Base-by-base conservation (phyloP, 2,888 invertebrate genomes). In the Ramazzottius varieornatus region DNA sequence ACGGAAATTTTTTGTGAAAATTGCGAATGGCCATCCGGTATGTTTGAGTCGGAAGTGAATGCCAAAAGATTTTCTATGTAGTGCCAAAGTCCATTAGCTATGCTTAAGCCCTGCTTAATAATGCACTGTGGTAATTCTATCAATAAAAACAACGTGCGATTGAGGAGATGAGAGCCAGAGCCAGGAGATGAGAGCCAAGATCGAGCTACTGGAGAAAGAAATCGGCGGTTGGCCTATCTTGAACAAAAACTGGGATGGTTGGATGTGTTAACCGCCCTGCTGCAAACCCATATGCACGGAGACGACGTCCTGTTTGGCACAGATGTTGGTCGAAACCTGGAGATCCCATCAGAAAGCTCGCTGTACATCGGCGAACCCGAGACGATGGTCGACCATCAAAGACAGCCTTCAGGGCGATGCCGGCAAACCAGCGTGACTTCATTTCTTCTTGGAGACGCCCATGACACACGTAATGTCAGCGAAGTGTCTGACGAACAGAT, bases 181-280 rank as follows among this genome's bases (percentile, higher is more conserved):
- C n/a, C n/a, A n/a, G n/a, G n/a, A n/a, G n/a, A n/a, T n/a, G n/a
- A n/a, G n/a, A 54, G 54, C 54, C 54, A 29, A 4, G 8, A 29
- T 29, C 24, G 54, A 29, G 29, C 29, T 54, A 4, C 24, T 54
- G 54, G 29, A 54, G 8, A 29, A 54, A 54, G n/a, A 54, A 29
- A 13, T 54, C n/a, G 54, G 54, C 54, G 54, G 54, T 24, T 54
- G 54, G 54, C 54, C 54, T 24, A 54, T 54, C 54, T 24, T 54
- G 4, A 29, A 16, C 24, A 8, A 8, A 8, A 54, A 54, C 29
- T 54, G 54, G 54, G 24, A 54, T 54, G 54, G 16, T 54, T 54
- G 16, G 54, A 54, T 24, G 4, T 54, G 16, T 54, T 54, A 8
- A 29, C 4, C 54, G 20, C 40, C 40, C 40, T 54, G 29, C 13